A percentile compares a stretch with the other conserved stretches of the same genome.
Conservation (phyloP, 2,888 invertebrate species). For the Suillia variegata region DNA sequence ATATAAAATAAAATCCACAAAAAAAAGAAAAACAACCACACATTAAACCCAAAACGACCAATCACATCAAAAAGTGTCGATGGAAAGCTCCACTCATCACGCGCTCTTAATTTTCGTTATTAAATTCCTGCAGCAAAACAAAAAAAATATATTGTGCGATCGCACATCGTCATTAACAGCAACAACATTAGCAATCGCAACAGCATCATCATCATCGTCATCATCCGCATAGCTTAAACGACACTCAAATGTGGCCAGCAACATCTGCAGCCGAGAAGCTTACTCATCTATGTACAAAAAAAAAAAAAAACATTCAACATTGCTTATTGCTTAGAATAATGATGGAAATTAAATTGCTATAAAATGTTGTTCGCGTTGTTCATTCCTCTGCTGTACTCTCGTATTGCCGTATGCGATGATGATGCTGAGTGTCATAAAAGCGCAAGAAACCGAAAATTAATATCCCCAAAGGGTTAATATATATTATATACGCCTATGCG, state of each 20-base stretch:
- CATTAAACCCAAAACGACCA: too few relatives aligned
- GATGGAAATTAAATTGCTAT: conserved; percentile 13
- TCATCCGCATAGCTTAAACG: not conserved
- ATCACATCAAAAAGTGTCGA: not conserved
- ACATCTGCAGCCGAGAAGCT: not conserved
- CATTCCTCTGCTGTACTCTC: not conserved
- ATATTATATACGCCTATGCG: not conserved
- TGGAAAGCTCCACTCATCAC: conserved; percentile 4
- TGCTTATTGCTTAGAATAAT: conserved; percentile 1
- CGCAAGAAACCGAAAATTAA: not conserved
- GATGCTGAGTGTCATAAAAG: conserved; percentile 4
- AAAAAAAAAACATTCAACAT: too few relatives aligned
- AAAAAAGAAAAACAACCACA: not conserved
- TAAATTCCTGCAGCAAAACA: conserved; percentile 10
- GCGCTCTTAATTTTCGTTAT: conserved; percentile 11
- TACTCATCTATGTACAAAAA: not conserved
- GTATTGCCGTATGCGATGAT: too few relatives aligned
- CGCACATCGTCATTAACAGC: conserved; percentile 10
- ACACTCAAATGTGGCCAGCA: not conserved
- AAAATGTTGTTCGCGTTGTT: not conserved
- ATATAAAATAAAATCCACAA: not conserved
- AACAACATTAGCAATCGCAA: not conserved
- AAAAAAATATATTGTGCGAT: conserved; percentile 5
- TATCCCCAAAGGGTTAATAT: conserved; percentile 6
- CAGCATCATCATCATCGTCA: not conserved